These are phyloP conservation scores for Aegotheles bennettii DNA, from an alignment of 2,113 vertebrate species.

Conservation along the genomic window DNA sequence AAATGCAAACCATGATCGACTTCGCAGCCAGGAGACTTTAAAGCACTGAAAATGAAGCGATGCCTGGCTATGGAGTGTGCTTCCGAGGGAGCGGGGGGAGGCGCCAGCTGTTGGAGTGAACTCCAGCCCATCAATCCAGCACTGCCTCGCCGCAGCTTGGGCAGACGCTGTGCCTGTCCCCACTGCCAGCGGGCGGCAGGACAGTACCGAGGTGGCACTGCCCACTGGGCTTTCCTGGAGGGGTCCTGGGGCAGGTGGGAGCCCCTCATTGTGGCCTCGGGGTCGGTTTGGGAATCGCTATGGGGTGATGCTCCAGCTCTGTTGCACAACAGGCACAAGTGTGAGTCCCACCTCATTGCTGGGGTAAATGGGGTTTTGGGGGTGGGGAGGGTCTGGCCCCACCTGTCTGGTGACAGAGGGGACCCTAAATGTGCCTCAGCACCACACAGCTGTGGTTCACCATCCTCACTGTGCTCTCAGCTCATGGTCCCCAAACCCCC, in stretches of 20 bases:
- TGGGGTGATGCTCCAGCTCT: background rate
- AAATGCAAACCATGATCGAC: fast-evolving
- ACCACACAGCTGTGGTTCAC: too few relatives aligned
- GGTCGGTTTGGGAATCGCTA: fast-evolving
- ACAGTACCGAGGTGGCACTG: fast-evolving
- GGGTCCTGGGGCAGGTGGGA: background rate
- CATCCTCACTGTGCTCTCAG: too few relatives aligned
- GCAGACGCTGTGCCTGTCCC: background rate
- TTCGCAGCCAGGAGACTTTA: background rate
- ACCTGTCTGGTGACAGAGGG: too few relatives aligned
- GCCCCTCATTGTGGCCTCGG: fast-evolving
- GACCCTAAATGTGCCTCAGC: background rate
- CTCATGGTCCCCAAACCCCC: background rate
- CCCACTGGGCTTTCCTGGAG: fast-evolving
- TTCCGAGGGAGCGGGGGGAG: fast-evolving
- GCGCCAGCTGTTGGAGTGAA: background rate
- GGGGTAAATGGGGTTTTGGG: background rate
- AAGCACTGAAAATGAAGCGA: fast-evolving
- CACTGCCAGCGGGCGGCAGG: fast-evolving
- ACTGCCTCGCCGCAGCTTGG: fast-evolving
- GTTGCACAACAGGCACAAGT: too few relatives aligned
- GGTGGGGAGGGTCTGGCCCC: background rate
- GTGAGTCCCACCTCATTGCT: fast-evolving
- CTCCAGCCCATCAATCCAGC: background rate
- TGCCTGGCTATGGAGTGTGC: background rate